Base-by-base conservation (phyloP, 2,888 invertebrate species). In the Incurvaria masculella region DNA sequence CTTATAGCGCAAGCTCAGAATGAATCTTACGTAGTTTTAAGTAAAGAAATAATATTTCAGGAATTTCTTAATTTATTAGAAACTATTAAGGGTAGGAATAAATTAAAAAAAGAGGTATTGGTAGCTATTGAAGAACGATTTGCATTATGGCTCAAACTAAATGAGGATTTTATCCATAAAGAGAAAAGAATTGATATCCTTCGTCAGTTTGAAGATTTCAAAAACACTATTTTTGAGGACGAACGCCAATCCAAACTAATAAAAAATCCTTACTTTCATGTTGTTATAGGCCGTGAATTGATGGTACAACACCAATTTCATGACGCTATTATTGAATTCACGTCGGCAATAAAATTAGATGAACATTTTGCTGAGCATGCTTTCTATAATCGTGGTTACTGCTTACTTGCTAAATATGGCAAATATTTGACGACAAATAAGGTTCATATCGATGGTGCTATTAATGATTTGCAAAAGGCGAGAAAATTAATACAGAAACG, bases 111-210 rank as follows among this genome's bases (percentile, higher is more conserved):
- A 46, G 19, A 11, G 21, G 38, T 49, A 19, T 39, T 38, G 17
- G 44, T 21, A 46, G 49, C 51, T 1, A 48, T 51, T 17, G 48
- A 53, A n/a, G 52, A 53, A 51, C 45, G 46, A 10, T 53, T 53
- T 43, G 48, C 49, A 14, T 26, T 51, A 42, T 53, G 52, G 52
- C 26, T 53, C 19, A 21, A 47, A n/a, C 10, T 49, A 18, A 21
- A 46, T 38, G 48, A 38, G 4, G 47, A 18, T 11, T 33, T 14
- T 33, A 14, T 33, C 8, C 4, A 33, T 11, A 14, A 33, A 4
- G 14, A 38, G 8, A 20, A 42, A 39, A 44, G 44, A 5, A 18
- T 27, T 2, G 39, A 41, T 17, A 21, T 33, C 11, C 18, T 18
- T 14, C 20, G 17, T 16, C 20, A 21, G 19, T 44, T 51, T 26